Base-by-base conservation (phyloP, 2,797 vertebrate species). In the Sylvia borin region DNA sequence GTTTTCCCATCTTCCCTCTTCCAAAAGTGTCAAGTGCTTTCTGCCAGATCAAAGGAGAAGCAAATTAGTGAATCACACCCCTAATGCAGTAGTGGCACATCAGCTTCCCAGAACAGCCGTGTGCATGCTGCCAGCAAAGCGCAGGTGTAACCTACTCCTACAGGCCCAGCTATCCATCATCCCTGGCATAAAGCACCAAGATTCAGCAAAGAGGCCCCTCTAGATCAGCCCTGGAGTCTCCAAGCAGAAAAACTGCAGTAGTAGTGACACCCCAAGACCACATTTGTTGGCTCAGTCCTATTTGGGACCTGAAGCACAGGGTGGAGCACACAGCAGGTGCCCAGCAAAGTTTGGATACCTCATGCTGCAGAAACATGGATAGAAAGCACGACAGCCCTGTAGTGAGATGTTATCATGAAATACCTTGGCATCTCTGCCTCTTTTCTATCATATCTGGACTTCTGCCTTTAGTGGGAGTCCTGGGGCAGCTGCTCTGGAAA, bases 331-430 rank as follows among this genome's bases (percentile, higher is more conserved):
- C 13, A 17, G 57, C 42, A 32, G 43, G 48, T 29, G 67, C 47
- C 43, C 82, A 53, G 79, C 0, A 0, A 0, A 0, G 48, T 45
- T 53, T 1, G 5, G 50, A 43, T 12, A 48, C 21, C 25, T 31
- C 0, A 0, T 5, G 13, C 79, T 78, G 62, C 31, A 77, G 66
- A 32, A 81, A 29, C 25, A 1, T 0, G 16, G n/a, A 13, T 1
- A 53, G 65, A 70, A 64, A 85, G 57, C 12, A 38, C 0, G 0
- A 34, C 34, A 74, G 26, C 21, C 20, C 42, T 0, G 0, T 25
- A 73, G n/a, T 11, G 4, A 2, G 0, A 27, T 7, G 27, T 19
- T 60, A 80, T 10, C 72, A 42, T 0, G 0, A 6, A 42, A 7
- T 2, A 34, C 1, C 19, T 55, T 66, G 66, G 45, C 29, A 84